Evolutionary conservation across 1,140 invertebrate genomes (phyloP).

Genomic region (Neodiprion pinetum): DNA sequence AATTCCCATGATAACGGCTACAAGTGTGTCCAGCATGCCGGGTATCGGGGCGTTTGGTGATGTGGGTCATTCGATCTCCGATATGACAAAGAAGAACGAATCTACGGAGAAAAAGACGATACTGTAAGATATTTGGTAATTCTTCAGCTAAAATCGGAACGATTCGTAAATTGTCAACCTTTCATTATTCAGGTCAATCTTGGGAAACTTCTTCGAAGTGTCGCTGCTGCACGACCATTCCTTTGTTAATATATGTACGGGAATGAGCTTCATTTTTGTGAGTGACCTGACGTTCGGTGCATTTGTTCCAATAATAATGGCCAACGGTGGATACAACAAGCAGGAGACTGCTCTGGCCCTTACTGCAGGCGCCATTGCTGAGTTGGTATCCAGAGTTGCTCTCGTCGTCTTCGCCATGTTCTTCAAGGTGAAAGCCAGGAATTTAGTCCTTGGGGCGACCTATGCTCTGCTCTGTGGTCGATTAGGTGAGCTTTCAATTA

Average conservation of each 20-base stretch:
- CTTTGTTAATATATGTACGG: slow-evolving; percentile 51
- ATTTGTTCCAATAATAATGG: slow-evolving; percentile 55
- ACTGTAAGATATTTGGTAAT: slow-evolving; percentile 33
- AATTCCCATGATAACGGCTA: background rate
- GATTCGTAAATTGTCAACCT: slow-evolving; percentile 10
- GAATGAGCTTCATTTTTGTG: slow-evolving; percentile 49
- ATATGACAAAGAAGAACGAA: background rate
- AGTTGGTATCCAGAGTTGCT: slow-evolving; percentile 49
- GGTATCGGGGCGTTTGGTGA: background rate
- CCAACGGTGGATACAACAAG: slow-evolving; percentile 43
- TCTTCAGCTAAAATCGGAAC: background rate
- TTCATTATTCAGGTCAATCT: slow-evolving; percentile 23
- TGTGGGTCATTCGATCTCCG: background rate
- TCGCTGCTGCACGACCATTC: slow-evolving; percentile 45
- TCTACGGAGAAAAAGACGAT: slow-evolving; percentile 14
- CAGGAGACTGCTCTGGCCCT: slow-evolving; percentile 47
- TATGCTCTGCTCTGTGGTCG: slow-evolving; percentile 49
- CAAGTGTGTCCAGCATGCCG: background rate
- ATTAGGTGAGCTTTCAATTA: slow-evolving; percentile 38
- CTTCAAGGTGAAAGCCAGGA: slow-evolving; percentile 46
- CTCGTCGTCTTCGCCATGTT: slow-evolving; percentile 49
- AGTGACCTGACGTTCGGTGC: slow-evolving; percentile 52
- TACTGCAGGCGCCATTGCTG: slow-evolving; percentile 47
- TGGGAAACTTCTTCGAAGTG: slow-evolving; percentile 47
- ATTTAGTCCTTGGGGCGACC: slow-evolving; percentile 54